Base-by-base conservation (phyloP, 2,888 invertebrate species). In the Quadriops clusia region DNA sequence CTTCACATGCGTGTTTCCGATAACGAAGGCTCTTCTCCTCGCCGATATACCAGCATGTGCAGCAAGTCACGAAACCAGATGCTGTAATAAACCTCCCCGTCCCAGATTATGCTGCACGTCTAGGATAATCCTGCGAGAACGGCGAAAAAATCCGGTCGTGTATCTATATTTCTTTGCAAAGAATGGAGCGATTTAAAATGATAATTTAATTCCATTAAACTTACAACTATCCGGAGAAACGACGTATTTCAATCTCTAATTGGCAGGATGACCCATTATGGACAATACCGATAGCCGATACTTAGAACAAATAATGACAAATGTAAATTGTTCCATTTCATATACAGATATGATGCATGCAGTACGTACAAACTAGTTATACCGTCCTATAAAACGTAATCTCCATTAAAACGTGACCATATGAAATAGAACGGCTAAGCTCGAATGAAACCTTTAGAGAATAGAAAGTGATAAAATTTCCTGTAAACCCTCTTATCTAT, bases 131-230 rank as follows among this genome's bases (percentile, higher is more conserved):
- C 10, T 9, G 15, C 17, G 9, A 12, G 12, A 9, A 7, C n/a
- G 21, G 13, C 16, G 21, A 11, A 29, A 32, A 32, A 32, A 32
- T 26, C 18, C 24, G 10, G 18, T 32, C 32, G 32, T 36, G 33
- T 23, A 28, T 34, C 27, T 34, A 34, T 34, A 36, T 34, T 28
- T 36, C 28, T 28, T 30, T 7, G 26, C 28, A 20, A 29, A 27
- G 37, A 37, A 35, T 26, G 31, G 28, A 31, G 15, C 42, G 42
- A 38, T 41, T 39, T 39, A 37, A 39, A 41, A 41, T 43, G 43
- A 41, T 43, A 41, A 43, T 43, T 41, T 42, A 40, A 41, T 42
- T 39, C 42, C 39, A 41, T 42, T 42, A 41, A 24, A 20, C 23
- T 22, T 9, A 14, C 14, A 6, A 22, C 9, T 20, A 14, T 27